Evolutionary conservation across 2,888 invertebrate species (phyloP), one percentile per base, ranked within the genome.

Genomic region (Chrysopilus asiliformis): DNA sequence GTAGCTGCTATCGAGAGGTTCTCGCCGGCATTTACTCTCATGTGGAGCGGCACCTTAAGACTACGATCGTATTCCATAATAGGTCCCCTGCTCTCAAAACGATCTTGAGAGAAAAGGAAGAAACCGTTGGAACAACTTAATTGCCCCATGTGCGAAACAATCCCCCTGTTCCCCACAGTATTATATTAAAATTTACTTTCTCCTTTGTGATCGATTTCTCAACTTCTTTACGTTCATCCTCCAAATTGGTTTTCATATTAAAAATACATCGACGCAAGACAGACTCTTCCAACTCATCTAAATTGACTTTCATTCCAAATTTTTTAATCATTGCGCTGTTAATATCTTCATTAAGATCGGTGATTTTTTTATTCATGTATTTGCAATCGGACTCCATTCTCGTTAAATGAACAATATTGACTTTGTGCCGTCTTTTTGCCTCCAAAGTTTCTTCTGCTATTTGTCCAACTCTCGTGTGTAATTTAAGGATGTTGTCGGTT

Each of bases 301-400:
- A 52, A 45, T 70, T 65, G 10, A 74, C 51, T 32, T 62, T 50
- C 32, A 63, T 56, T 0, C 75, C 75, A 47, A 76, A 76, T 50
- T 73, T 74, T 26, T 65, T 60, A 28, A 60, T 58, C 66, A 72
- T 71, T 28, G 63, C 60, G 20, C 65, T 55, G 10, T 56, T 55
- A 17, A 71, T 68, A 51, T 61, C 65, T 2, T 67, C 67, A 36
- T 76, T 70, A 4, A 82, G 51, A 7, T 64, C 61, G 3, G 63
- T 60, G 2, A 78, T 74, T 36, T 69, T 65, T 1, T 58, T 57
- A 7, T 70, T 66, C 81, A 83, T 83, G 32, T 70, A 70, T 30
- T 70, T 68, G 10, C 78, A 65, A 52, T 83, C 82, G 1, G 74
- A 64, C 53, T 73, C 73, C 74, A 83, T 78, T 43, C 79, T 72